phyloP scores from a whole-genome alignment of 2,113 vertebrate species.

The Panthera uncia region DNA sequence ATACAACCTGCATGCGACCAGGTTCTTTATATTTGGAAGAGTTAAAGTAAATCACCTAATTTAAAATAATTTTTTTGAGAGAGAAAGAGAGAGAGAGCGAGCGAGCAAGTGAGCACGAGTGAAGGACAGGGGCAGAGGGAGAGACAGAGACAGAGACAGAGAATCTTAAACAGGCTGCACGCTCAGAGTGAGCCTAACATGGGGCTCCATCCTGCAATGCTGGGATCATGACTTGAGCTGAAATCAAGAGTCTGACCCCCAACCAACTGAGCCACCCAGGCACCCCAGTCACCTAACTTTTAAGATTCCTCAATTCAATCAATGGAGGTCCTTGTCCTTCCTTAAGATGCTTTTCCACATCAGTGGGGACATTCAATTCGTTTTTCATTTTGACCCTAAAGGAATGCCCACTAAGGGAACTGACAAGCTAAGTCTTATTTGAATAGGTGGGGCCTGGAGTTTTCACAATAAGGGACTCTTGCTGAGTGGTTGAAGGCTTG shows the following conservation, averaged over 20 bases:
- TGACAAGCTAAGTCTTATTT: not conserved
- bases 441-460: not conserved
- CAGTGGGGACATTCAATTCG: not conserved
- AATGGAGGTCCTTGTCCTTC: not conserved
- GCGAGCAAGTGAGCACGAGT: too few relatives aligned
- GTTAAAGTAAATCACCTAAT: not conserved
- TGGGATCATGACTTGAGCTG: too few relatives aligned
- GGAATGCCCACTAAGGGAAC: not conserved
- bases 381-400: not conserved
- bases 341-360: constrained; percentile 6
- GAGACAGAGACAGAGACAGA: too few relatives aligned
- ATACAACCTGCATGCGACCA: not conserved
- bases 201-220: too few relatives aligned
- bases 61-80: not conserved
- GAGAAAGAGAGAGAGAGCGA: too few relatives aligned
- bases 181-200: too few relatives aligned
- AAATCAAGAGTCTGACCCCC: too few relatives aligned
- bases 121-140: too few relatives aligned
- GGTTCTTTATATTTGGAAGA: not conserved
- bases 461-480: constrained; percentile 21
- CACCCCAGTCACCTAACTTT: not conserved
- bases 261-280: too few relatives aligned
- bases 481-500: not conserved
- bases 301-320: not conserved
- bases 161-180: too few relatives aligned